phyloP scores from a whole-genome alignment of 2,888 invertebrate species.

The Melieria omissa region DNA sequence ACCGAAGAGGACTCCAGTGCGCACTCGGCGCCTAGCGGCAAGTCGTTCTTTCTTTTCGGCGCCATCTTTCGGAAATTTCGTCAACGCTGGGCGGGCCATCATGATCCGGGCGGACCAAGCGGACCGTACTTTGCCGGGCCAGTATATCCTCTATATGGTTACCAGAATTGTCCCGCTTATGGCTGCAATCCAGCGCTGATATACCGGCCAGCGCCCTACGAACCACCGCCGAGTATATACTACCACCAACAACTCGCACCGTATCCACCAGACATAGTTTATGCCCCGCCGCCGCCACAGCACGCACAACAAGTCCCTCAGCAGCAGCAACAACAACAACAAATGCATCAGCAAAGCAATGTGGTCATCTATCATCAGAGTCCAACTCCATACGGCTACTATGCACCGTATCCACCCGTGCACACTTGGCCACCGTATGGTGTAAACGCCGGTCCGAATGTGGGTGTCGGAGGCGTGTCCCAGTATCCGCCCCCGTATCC shows the following conservation, averaged over 20 bases:
- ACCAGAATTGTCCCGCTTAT: conserved; percentile 53
- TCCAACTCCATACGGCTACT: not conserved
- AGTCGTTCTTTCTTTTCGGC: conserved; percentile 53
- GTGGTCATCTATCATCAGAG: conserved; percentile 11
- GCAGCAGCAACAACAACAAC: conserved; percentile 44
- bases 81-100: conserved; percentile 52
- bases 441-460: not conserved
- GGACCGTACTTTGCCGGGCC: conserved; percentile 52
- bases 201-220: conserved; percentile 39
- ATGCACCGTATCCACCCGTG: not conserved
- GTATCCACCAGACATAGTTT: conserved; percentile 34
- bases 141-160: conserved; percentile 49
- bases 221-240: conserved; percentile 26
- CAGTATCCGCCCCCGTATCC: not conserved
- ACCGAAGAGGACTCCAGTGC: not conserved
- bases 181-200: conserved; percentile 50
- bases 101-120: conserved; percentile 33
- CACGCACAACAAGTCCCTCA: conserved; percentile 35
- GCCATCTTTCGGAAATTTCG: conserved; percentile 55
- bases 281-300: conserved; percentile 39
- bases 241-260: conserved; percentile 19
- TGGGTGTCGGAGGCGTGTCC: not conserved
- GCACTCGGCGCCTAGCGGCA: conserved; percentile 44
- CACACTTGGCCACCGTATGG: not conserved
- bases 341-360: conserved; percentile 50